Evolutionary conservation across 2,113 vertebrate species (phyloP), one percentile per base, ranked within the genome.

Genomic region (Austrofundulus limnaeus): DNA sequence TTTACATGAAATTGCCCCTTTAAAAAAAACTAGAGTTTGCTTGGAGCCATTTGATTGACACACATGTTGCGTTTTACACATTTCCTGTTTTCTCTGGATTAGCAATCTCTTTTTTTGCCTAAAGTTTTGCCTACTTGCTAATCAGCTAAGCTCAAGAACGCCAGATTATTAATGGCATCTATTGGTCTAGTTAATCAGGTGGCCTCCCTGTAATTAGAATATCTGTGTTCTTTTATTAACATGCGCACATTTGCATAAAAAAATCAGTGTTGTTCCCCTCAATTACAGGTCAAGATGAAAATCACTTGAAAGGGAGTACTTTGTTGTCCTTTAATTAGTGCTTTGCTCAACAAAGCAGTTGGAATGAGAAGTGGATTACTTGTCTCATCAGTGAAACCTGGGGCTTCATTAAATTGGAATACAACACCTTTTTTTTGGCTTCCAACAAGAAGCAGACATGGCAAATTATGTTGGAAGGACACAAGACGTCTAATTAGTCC

Each of bases 331-430:
- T 21, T 61, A 64, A 85, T 84, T 75, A 73, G 54, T 9, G 49
- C 70, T 65, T 70, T 48, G 60, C 53, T 66, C 43, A 78, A 66
- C 76, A 85, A 89, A 84, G 80, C 12, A 13, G 83, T 86, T 77
- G 72, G 77, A 66, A 79, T 81, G 67, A 75, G 65, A 54, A 43
- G 51, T n/a, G 58, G 67, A 83, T 85, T 68, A 70, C 45, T 16
- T 14, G 66, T 64, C 66, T 50, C 19, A 55, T 61, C 54, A 50
- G 39, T 24, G 50, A 77, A 73, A 70, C 78, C 64, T 78, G 66
- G 72, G 69, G 52, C 65, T 73, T 43, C 58, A 70, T 83, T 67
- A 83, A 78, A 75, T 50, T 24, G 68, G 34, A 84, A 80, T 55
- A 45, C 38, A 6, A 72, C 55, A 60, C 62, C 23, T 86, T 76